A percentile compares a stretch with the other conserved stretches of the same genome.
Evolutionary conservation across 2,113 vertebrate species (phyloP).

Genomic region (Condylura cristata): DNA sequence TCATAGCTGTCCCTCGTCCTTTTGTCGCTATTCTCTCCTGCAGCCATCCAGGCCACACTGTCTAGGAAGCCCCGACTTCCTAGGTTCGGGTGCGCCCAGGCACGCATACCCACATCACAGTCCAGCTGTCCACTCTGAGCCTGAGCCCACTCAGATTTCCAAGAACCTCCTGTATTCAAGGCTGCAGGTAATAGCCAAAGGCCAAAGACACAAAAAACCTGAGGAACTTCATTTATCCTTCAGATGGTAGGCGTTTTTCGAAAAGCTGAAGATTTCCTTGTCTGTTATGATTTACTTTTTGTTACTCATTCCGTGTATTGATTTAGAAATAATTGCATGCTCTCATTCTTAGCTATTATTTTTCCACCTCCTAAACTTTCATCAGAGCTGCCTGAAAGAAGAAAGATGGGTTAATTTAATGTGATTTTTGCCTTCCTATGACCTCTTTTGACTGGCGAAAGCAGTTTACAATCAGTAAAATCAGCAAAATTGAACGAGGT

Average conservation of each 20-base stretch:
- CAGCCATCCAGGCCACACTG: too few relatives aligned
- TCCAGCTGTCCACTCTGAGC: too few relatives aligned
- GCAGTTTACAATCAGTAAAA: not conserved
- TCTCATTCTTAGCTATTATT: not conserved
- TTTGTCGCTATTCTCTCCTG: too few relatives aligned
- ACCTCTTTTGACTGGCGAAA: not conserved
- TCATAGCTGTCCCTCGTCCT: too few relatives aligned
- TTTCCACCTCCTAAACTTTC: not conserved
- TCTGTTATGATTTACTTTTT: not conserved
- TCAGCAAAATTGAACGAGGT: not conserved
- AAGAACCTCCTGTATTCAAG: too few relatives aligned
- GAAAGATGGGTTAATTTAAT: not conserved
- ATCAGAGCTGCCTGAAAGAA: not conserved
- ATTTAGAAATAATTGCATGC: not conserved
- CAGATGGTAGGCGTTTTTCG: not conserved
- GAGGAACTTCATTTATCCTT: too few relatives aligned
- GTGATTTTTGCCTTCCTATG: not conserved
- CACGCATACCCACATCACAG: too few relatives aligned
- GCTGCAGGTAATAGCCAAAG: too few relatives aligned
- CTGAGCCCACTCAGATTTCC: too few relatives aligned
- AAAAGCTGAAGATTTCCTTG: not conserved
- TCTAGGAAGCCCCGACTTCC: too few relatives aligned
- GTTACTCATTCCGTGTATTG: not conserved
- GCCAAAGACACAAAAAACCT: too few relatives aligned
- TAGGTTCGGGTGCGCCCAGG: too few relatives aligned